Base-by-base conservation (phyloP, 2,797 vertebrate genomes). In the Tokudaia tokunoshimensis region DNA sequence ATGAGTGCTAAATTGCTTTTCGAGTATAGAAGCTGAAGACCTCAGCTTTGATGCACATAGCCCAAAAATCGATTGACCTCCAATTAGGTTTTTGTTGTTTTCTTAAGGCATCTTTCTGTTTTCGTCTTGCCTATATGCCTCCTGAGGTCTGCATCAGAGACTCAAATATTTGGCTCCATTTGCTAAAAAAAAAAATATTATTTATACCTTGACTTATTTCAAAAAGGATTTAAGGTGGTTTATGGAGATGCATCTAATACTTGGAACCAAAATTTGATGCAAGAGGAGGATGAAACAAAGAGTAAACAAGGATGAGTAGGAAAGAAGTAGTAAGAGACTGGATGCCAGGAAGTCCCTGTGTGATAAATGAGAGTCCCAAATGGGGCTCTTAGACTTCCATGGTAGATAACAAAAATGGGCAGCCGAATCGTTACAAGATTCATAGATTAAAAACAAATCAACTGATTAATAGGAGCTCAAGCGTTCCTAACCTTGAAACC, bases 21-120 rank as follows among this genome's bases (percentile, higher is more conserved):
- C 4, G 22, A 88, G 76, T 96, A 94, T 92, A 79, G 92, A 97
- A 97, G 88, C 96, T 81, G 72, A 97, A 96, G 95, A 95, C 91
- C 92, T 97, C 94, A 91, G 96, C 94, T 96, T 97, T 97, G 97
- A 94, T 13, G 70, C 94, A 93, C 34, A 67, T 94, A 94, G 88
- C 88, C 81, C 86, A 86, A 89, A 96, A 97, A 97, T 97, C 65
- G 11, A 96, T 97, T 96, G 94, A 96, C 94, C 96, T 95, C 91
- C 93, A 95, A 70, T 97, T 98, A 98, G 59, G 85, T 86, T 95
- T 97, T 79, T 83, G 87, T 94, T 94, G 50, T 96, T 96, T 97
- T 92, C 61, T 80, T 20, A 29, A 87, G 44, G 50, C 57, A 55
- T 91, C 91, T 96, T 91, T 92, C 85, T 95, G 81, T 41, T 94